phyloP scores from a whole-genome alignment of 2,113 vertebrate species.

The Ascaphus truei region DNA sequence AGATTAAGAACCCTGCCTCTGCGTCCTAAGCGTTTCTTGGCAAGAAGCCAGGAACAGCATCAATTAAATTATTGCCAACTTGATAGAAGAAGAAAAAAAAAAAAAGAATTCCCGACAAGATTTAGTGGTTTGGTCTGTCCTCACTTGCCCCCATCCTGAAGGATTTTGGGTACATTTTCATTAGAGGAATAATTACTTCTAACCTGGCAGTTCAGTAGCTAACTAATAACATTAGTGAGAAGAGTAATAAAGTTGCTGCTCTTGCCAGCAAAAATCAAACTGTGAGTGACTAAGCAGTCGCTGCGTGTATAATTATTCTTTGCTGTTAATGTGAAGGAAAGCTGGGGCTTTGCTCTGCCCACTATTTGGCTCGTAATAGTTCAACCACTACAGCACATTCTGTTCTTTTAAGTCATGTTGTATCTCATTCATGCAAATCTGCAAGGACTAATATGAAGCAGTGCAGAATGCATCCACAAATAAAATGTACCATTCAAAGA shows the following conservation, averaged over 20 bases:
- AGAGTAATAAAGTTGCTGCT: background rate
- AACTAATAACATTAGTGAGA: constrained; percentile 17
- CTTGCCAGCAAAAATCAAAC: constrained; percentile 5
- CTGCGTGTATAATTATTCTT: constrained; percentile 13
- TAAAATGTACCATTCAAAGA: too few species aligned
- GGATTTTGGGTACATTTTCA: constrained; percentile 27
- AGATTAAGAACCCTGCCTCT: constrained; percentile 8
- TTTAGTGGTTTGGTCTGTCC: constrained; percentile 21
- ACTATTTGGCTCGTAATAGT: background rate
- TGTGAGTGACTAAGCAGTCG: constrained; percentile 26
- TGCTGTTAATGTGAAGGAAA: background rate
- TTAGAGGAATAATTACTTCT: constrained; percentile 28
- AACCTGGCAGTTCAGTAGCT: constrained; percentile 13
- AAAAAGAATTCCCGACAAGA: constrained; percentile 13
- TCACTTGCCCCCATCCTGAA: constrained; percentile 3
- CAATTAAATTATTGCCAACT: constrained; percentile 28
- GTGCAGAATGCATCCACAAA: background rate
- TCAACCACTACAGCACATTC: constrained; percentile 1
- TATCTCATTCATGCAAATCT: constrained; percentile 18
- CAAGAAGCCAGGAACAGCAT: constrained; percentile 22
- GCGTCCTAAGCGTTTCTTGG: background rate
- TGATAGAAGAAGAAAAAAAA: background rate
- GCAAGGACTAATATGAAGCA: background rate
- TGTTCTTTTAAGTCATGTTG: constrained; percentile 4
- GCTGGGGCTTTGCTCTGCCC: background rate